A percentile compares a stretch with the other conserved stretches of the same genome.
Evolutionary conservation across 2,797 vertebrate species (phyloP).

Genomic region (Aeoliscus strigatus): DNA sequence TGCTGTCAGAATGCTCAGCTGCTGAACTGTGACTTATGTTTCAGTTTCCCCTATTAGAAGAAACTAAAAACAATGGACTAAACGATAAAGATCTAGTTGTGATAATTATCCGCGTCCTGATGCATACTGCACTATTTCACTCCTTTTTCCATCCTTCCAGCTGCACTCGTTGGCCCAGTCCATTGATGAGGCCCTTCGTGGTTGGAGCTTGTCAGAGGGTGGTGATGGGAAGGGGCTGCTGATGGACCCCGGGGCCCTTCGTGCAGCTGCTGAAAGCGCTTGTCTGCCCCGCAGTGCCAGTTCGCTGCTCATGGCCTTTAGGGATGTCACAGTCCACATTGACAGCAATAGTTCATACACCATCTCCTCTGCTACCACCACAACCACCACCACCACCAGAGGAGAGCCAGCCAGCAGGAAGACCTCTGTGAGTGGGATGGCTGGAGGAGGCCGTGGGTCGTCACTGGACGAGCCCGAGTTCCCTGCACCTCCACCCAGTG

Average conservation of each 20-base stretch:
- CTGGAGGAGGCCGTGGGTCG: slow-evolving; percentile 38
- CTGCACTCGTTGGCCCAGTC: slow-evolving; percentile 96
- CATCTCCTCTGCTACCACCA: slow-evolving; percentile 84
- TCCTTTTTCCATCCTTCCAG: slow-evolving; percentile 62
- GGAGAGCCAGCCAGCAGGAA: slow-evolving; percentile 63
- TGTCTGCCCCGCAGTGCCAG: slow-evolving; percentile 86
- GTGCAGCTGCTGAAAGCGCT: slow-evolving; percentile 73
- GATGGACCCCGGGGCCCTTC: slow-evolving; percentile 72
- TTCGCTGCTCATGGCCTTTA: slow-evolving; percentile 97
- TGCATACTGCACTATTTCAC: too few species aligned
- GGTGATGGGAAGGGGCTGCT: slow-evolving; percentile 70
- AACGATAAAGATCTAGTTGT: too few species aligned
- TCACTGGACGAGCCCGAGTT: slow-evolving; percentile 66
- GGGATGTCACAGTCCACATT: slow-evolving; percentile 96
- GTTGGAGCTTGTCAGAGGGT: slow-evolving; percentile 88
- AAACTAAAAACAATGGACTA: too few species aligned
- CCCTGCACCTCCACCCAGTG: slow-evolving; percentile 69
- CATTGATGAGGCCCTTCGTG: slow-evolving; percentile 94
- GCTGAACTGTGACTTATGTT: too few species aligned
- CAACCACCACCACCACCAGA: slow-evolving; percentile 83
- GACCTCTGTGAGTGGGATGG: slow-evolving; percentile 48
- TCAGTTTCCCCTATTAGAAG: too few species aligned
- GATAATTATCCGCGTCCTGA: too few species aligned
- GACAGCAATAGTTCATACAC: slow-evolving; percentile 94
- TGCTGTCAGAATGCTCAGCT: too few species aligned